phyloP scores from a whole-genome alignment of 2,113 vertebrate genomes.

The Pituophis catenifer region DNA sequence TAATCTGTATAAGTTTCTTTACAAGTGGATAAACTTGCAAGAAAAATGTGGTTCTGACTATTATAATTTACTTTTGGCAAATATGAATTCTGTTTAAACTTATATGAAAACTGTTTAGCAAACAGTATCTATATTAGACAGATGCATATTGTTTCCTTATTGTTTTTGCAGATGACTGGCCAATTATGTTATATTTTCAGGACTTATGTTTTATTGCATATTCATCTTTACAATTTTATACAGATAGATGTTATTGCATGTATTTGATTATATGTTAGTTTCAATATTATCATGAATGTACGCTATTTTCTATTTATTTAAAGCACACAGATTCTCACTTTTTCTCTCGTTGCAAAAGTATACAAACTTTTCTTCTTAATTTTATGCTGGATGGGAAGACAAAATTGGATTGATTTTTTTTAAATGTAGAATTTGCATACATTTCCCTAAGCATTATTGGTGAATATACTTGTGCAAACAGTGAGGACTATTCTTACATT shows the following conservation, averaged over 20 bases:
- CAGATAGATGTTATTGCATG: not conserved
- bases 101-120: not conserved
- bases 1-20: not conserved
- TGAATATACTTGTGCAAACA: not conserved
- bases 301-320: not conserved
- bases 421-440: no score
- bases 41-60: not conserved
- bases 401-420: not conserved
- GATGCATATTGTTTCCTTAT: not conserved
- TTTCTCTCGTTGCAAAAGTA: not conserved
- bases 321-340: not conserved
- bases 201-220: not conserved
- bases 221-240: not conserved
- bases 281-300: not conserved
- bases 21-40: slow-evolving; percentile 6
- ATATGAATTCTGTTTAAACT: not conserved
- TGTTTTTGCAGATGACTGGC: not conserved
- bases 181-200: not conserved
- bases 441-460: not conserved
- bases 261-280: not conserved
- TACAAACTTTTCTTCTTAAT: not conserved
- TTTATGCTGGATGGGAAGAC: not conserved
- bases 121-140: not conserved
- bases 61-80: not conserved
- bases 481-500: not conserved